phyloP scores from a whole-genome alignment of 64 coral and sea anemone genomes.

The Porites australiensis region DNA sequence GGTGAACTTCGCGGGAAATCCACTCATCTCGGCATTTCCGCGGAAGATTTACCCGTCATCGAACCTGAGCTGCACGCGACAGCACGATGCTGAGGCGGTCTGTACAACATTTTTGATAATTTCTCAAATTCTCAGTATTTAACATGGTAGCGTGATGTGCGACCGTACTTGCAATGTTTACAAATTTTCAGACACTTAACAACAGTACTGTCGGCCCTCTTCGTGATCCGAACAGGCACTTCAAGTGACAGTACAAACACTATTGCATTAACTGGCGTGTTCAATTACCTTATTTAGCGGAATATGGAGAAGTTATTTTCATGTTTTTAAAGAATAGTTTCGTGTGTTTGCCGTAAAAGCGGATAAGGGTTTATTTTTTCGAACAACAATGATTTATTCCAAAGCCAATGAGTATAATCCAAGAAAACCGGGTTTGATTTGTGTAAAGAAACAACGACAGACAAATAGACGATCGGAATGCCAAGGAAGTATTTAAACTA shows the following conservation, averaged over 20 bases:
- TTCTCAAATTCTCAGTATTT: neutral
- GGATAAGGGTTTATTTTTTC: neutral
- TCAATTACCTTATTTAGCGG: constrained; percentile 4
- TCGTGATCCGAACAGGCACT: constrained; percentile 4
- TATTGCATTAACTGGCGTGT: constrained; percentile 30
- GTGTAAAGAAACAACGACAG: constrained; percentile 16
- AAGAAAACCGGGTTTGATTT: neutral
- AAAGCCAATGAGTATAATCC: constrained; percentile 19
- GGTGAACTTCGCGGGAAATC: constrained; percentile 53
- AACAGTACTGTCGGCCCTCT: neutral
- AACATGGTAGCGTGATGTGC: neutral
- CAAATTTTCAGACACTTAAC: constrained; percentile 33
- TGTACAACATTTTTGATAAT: neutral
- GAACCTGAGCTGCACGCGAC: neutral
- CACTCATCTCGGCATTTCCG: constrained; percentile 26
- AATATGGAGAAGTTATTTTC: neutral
- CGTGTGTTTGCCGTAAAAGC: neutral
- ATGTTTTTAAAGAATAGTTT: neutral
- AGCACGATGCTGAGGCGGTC: neutral
- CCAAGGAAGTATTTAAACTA: constrained; percentile 17
- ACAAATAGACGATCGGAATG: constrained; percentile 23
- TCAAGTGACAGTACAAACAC: constrained; percentile 12
- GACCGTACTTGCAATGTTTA: constrained; percentile 37
- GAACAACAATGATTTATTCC: neutral
- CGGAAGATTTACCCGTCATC: neutral